Conservation (phyloP, 2,797 vertebrate species). For the Schizopygopsis pylzovi region DNA sequence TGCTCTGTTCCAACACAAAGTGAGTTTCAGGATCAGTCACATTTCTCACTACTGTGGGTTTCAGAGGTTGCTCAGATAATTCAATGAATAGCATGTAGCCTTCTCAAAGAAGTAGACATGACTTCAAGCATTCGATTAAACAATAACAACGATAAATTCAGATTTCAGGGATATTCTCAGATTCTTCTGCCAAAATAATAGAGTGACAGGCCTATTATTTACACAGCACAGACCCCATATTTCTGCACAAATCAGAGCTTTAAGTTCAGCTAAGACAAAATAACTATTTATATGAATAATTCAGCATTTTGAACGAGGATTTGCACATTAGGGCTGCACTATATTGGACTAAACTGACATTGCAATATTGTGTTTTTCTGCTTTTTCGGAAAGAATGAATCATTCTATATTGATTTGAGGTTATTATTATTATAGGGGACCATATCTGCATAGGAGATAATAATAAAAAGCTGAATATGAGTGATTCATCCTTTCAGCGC, state of each 20-base stretch:
- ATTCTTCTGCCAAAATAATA: no score
- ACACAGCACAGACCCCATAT: no score
- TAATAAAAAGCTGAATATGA: neutral
- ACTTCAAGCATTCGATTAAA: neutral
- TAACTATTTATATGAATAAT: neutral
- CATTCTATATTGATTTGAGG: no score
- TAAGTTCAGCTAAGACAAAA: neutral
- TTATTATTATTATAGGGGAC: neutral
- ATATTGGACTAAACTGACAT: neutral
- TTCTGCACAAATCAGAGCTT: neutral
- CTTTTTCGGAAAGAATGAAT: neutral
- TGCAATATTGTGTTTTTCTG: neutral
- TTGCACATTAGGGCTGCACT: neutral
- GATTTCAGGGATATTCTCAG: no score
- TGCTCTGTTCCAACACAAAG: no score
- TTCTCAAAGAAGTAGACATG: neutral
- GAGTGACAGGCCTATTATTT: neutral
- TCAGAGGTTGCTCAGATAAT: no score
- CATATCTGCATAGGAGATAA: neutral
- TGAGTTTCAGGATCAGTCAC: no score
- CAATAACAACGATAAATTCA: neutral
- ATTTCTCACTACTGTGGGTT: no score
- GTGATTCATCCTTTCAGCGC: neutral
- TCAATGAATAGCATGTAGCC: neutral
- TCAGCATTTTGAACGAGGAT: neutral